Percentiles rank a stretch among this genome's conserved stretches.
phyloP scores from a whole-genome alignment of 2,888 invertebrate species.

The Galeruca laticollis region DNA sequence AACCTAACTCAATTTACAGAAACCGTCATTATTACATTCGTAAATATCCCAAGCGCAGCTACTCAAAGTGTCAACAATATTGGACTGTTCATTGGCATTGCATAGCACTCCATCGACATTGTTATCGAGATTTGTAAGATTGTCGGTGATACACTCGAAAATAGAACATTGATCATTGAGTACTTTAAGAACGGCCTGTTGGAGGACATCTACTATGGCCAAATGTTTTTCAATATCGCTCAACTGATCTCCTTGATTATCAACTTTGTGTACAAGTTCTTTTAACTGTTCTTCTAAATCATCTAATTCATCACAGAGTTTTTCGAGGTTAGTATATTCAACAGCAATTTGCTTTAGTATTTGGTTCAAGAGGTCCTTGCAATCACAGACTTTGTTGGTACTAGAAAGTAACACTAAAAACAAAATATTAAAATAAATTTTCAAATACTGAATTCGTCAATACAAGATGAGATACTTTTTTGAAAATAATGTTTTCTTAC shows the following conservation, averaged over 20 bases:
- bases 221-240: background rate
- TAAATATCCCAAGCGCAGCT: background rate
- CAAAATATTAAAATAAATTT: background rate
- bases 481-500: background rate
- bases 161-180: background rate
- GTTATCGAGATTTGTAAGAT: background rate
- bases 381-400: background rate
- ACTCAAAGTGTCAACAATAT: background rate
- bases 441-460: background rate
- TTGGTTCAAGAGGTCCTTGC: background rate
- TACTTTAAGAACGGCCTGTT: background rate
- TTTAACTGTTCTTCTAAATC: background rate
- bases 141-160: background rate
- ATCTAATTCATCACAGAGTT: background rate
- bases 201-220: background rate
- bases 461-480: background rate
- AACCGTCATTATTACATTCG: background rate
- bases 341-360: background rate
- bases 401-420: background rate
- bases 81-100: background rate
- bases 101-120: background rate
- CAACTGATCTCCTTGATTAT: background rate
- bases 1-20: background rate
- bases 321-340: background rate
- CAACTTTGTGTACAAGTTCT: background rate